Evolutionary conservation across 64 coral and sea anemone genomes (phyloP), one percentile per base, ranked within the genome.

Genomic region (Acropora yongei): DNA sequence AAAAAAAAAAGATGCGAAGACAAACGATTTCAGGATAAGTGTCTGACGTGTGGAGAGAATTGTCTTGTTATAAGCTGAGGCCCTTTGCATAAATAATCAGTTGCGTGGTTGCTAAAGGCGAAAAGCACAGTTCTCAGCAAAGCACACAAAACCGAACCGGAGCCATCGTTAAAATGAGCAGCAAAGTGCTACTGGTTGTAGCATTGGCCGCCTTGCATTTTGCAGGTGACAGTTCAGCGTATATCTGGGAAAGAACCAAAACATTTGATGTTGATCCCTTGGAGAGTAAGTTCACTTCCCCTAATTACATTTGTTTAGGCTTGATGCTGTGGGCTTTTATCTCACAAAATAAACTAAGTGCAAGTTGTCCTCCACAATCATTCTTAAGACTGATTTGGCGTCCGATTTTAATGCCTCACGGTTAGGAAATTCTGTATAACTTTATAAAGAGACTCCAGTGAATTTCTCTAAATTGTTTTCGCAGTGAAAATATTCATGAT

Each of bases 231-330:
- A 9, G 44, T 72, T 71, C 82, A n/a, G 82, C 17, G 18, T 85
- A 12, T 10, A 85, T 85, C 43, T 85, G 82, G 82, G 82, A 85
- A 20, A 43, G 61, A 9, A 71, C 61, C 44, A 47, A 85, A 65
- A 69, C 1, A 0, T 17, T 11, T 47, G 44, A 8, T 44, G 14
- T 19, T 3, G 45, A 72, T 85, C 82, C 82, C 7, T 72, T 58
- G 82, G 65, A 67, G 45, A 1, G 82, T 85, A 71, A 85, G 82
- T 85, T 3, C 0, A 4, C 75, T 78, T 49, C 4, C 44, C 42
- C 17, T 47, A 12, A 13, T 75, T 44, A 12, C 51, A 7, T 55
- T 55, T 55, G 12, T 13, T 44, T 9, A 11, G 5, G 10, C 4
- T 72, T 7, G 2, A 2, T 6, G 1, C 30, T 72, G n/a, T 68